Base-by-base conservation (phyloP, 2,113 vertebrate species). In the Pterocles orientalis region DNA sequence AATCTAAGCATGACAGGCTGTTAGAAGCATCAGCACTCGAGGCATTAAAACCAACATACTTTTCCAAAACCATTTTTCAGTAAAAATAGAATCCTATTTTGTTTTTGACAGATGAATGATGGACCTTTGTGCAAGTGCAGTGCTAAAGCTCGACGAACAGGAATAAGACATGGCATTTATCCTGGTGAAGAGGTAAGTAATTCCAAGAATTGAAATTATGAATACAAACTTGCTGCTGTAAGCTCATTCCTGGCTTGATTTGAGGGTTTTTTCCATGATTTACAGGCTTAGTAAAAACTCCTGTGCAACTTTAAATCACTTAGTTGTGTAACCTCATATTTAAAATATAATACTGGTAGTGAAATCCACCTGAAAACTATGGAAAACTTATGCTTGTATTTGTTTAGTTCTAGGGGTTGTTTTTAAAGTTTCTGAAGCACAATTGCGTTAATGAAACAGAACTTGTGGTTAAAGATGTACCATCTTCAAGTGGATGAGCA, bases 121-220 rank as follows among this genome's bases (percentile, higher is more conserved):
- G 99, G 99, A 17, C 99, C 99, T 47, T 80, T 99, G 96, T 99
- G 99, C 97, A 99, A 99, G 94, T 99, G 99, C 97, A 99, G 99
- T 19, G 98, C 99, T 73, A 99, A 99, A 98, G 99, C 99, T 71
- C 98, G 99, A 73, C 98, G 99, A 73, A 99, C 99, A 1, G 99
- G 99, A 94, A 99, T 99, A 86, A 98, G 99, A 88, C 99, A 99
- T 97, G 99, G 99, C 98, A 99, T 99, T 97, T 99, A 99, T 97
- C 99, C 99, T 3, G 99, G 99, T 4, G 99, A 99, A 97, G 99
- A 99, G 99, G 99, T 99, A 98, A 97, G 39, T 61, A 78, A 73
- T 76, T 79, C 70, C 79, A 75, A 86, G 82, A 54, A 75, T 58
- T 83, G 29, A 39, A 50, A 65, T 56, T 94, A 57, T n/a, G 61